Percentiles rank a stretch among this genome's conserved stretches.
These are phyloP conservation scores for Syncerus caffer DNA, from an alignment of 2,797 vertebrate species.

Conservation along the genomic window DNA sequence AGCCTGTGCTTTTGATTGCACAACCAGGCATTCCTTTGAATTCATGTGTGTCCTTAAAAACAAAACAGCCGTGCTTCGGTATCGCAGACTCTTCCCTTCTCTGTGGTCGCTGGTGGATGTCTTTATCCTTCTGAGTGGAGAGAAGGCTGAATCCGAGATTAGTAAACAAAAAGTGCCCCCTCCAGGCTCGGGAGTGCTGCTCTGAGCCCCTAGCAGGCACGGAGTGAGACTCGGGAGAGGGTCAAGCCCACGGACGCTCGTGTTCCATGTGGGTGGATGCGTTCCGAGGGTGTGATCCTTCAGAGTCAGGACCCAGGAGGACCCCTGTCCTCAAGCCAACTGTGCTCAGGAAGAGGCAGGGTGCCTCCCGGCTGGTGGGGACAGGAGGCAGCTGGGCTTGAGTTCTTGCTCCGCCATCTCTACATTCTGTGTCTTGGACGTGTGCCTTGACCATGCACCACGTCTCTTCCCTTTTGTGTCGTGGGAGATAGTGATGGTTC, in stretches of 20 bases:
- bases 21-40: constrained; percentile 61
- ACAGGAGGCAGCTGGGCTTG: neutral
- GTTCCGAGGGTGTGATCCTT: fast-evolving
- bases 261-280: fast-evolving
- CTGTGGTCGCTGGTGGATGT: neutral
- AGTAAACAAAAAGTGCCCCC: neutral
- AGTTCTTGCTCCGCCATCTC: neutral
- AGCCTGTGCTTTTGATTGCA: constrained; percentile 46
- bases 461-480: neutral
- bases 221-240: neutral
- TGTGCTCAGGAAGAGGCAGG: neutral
- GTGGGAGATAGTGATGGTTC: neutral
- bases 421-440: neutral
- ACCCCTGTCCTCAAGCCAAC: neutral
- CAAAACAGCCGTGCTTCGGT: neutral
- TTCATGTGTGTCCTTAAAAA: constrained; percentile 53
- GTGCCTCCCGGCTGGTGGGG: fast-evolving
- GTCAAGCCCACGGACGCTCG: fast-evolving
- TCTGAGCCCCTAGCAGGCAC: fast-evolving
- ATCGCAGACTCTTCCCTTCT: neutral
- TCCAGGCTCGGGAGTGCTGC: neutral
- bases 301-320: neutral
- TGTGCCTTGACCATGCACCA: fast-evolving
- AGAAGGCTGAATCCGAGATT: neutral
- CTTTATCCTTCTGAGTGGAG: neutral